phyloP scores from a whole-genome alignment of 2,888 invertebrate species.

The Mythimna lalbum region DNA sequence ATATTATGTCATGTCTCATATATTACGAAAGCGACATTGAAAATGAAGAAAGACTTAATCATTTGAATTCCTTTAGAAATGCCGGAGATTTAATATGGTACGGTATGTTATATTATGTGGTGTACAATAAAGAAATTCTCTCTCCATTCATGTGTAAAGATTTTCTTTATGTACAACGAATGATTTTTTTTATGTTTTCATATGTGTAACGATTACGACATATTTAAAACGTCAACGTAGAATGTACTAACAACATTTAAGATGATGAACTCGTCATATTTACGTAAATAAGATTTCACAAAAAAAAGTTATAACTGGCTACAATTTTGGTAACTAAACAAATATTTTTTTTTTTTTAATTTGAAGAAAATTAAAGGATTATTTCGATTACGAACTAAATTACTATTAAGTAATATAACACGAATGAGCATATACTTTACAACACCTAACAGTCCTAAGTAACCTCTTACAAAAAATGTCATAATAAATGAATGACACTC shows the following conservation, averaged over 20 bases:
- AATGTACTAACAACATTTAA: neutral
- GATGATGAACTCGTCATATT: too few species aligned
- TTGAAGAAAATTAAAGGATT: neutral
- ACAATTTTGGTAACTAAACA: neutral
- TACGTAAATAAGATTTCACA: too few species aligned
- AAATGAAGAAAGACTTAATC: conserved; percentile 13
- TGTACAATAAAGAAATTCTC: conserved; percentile 13
- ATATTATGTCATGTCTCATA: neutral
- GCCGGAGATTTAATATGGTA: conserved; percentile 4
- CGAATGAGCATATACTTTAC: too few species aligned
- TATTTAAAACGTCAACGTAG: neutral
- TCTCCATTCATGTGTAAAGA: neutral
- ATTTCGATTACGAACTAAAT: too few species aligned
- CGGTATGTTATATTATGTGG: conserved; percentile 9
- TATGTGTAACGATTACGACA: conserved; percentile 2
- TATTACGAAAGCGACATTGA: conserved; percentile 1
- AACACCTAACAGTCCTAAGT: neutral
- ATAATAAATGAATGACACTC: neutral
- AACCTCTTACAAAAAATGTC: neutral
- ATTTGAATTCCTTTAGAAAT: conserved; percentile 21
- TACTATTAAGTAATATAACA: too few species aligned
- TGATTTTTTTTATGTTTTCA: neutral
- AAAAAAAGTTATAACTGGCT: neutral
- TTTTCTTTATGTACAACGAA: neutral
- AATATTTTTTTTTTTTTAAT: neutral